phyloP scores from a whole-genome alignment of 2,113 vertebrate genomes.

The Anguilla japonica region DNA sequence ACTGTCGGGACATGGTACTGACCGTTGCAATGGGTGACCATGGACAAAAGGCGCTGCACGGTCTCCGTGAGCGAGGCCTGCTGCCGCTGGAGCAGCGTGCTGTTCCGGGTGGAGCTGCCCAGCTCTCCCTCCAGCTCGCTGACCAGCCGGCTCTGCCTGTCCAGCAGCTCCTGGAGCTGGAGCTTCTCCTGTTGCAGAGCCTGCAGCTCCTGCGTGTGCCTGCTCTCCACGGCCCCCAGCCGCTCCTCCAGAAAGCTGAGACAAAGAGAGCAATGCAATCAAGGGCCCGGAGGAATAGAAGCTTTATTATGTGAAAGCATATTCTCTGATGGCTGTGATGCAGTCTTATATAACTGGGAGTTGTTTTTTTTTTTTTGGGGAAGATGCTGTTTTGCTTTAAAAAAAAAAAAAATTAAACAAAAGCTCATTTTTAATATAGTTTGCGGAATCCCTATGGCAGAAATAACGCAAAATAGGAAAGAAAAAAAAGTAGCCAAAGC shows the following conservation, averaged over 20 bases:
- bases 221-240: slow-evolving; percentile 67
- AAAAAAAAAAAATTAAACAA: no score
- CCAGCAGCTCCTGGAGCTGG: slow-evolving; percentile 69
- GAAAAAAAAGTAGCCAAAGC: background rate
- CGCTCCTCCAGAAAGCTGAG: slow-evolving; percentile 73
- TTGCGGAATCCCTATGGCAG: background rate
- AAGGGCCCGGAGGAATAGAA: background rate
- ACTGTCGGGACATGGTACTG: slow-evolving; percentile 39
- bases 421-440: background rate
- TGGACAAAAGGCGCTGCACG: slow-evolving; percentile 65
- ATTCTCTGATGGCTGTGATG: no score
- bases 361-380: no score
- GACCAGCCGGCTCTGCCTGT: slow-evolving; percentile 66
- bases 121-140: slow-evolving; percentile 69
- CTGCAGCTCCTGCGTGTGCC: slow-evolving; percentile 64
- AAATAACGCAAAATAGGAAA: background rate
- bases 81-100: slow-evolving; percentile 69
- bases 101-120: slow-evolving; percentile 64
- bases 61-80: slow-evolving; percentile 68
- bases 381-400: no score
- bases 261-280: background rate
- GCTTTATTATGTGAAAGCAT: no score
- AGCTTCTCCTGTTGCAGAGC: slow-evolving; percentile 67
- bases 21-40: slow-evolving; percentile 73
- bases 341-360: no score